These are phyloP conservation scores for Festucalex cinctus DNA, from an alignment of 2,113 vertebrate species.

Conservation along the genomic window DNA sequence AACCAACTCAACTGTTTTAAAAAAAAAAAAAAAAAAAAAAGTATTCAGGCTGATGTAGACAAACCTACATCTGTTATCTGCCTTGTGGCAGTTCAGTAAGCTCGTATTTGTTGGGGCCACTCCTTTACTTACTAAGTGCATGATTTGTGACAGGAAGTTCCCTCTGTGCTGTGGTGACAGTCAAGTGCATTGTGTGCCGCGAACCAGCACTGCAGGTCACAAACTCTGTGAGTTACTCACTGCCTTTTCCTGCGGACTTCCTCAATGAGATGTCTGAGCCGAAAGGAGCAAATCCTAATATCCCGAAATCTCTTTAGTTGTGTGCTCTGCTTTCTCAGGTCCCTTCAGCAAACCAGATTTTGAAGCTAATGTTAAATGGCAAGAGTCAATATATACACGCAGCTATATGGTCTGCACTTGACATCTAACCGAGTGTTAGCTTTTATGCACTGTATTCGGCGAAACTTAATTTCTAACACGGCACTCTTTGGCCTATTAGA, in stretches of 20 bases:
- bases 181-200: conserved; percentile 8
- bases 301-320: background rate
- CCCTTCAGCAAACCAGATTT: background rate
- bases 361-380: background rate
- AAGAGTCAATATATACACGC: background rate
- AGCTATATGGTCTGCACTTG: background rate
- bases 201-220: conserved; percentile 7
- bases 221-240: conserved; percentile 32
- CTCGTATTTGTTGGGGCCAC: conserved; percentile 10
- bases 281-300: background rate
- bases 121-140: background rate
- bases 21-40: background rate
- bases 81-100: conserved; percentile 7
- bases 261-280: conserved; percentile 5
- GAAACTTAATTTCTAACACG: no score
- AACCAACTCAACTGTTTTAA: background rate
- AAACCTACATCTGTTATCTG: conserved; percentile 3
- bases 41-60: background rate
- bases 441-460: no score
- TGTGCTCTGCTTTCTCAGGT: background rate
- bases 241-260: conserved; percentile 23
- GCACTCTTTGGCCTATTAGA: no score
- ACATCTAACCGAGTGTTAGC: no score
- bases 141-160: conserved; percentile 28
- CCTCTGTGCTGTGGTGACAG: conserved; percentile 1